Conservation (phyloP, 2,797 vertebrate genomes). For the Coracias cyanogaster region DNA sequence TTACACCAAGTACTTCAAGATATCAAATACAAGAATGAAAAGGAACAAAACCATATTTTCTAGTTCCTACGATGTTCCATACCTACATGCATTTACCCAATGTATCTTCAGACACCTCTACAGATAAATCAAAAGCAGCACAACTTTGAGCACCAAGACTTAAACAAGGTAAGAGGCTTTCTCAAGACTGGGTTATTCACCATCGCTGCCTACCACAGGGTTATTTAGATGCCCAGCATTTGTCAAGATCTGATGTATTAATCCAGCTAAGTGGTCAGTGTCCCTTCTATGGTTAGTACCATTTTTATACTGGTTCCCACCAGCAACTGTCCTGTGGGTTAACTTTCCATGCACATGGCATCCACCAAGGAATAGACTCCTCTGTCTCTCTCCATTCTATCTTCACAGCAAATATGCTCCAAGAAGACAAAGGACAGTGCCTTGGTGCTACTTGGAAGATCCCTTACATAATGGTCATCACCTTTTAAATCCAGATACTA, state of each 20-base stretch:
- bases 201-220: not conserved
- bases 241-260: accelerated
- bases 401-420: accelerated
- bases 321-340: not conserved
- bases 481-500: not conserved
- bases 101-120: not conserved
- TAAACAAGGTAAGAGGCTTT: not conserved
- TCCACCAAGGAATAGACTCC: not conserved
- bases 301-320: not conserved
- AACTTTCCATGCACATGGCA: not conserved
- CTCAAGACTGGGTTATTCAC: not conserved
- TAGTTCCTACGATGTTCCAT: not conserved
- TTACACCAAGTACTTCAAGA: too few species aligned
- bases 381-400: not conserved
- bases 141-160: not conserved
- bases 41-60: not conserved
- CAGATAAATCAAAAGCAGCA: not conserved
- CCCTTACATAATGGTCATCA: not conserved
- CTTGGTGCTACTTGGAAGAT: not conserved
- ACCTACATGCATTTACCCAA: not conserved
- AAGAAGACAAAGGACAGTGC: not conserved
- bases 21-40: not conserved
- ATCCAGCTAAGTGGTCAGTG: not conserved
- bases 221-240: not conserved
- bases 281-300: not conserved